Conservation (phyloP, 1,140 invertebrate species). For the Elymnias hypermnestra region DNA sequence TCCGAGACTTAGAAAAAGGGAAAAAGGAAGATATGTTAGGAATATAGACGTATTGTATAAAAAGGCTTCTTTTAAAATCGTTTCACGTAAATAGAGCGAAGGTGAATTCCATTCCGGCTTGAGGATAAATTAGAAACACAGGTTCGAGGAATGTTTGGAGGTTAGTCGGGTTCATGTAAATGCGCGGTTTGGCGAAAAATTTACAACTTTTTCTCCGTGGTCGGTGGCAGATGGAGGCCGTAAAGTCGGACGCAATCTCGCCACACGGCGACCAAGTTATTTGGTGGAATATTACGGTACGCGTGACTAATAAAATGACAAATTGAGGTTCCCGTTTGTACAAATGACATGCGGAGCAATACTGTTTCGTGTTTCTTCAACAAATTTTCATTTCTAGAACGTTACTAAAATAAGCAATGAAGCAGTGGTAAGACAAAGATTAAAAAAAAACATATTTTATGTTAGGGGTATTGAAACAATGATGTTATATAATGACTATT, state of each 20-base stretch:
- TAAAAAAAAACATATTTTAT: no score
- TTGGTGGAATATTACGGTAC: constrained; percentile 66
- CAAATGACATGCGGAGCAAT: constrained; percentile 7
- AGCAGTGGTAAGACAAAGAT: no score
- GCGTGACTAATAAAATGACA: constrained; percentile 72
- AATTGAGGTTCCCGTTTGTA: constrained; percentile 40
- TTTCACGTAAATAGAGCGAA: background rate
- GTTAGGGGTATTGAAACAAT: no score
- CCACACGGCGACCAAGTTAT: constrained; percentile 57
- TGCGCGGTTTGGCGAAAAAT: constrained; percentile 64
- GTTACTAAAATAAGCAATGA: no score
- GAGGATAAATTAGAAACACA: constrained; percentile 3
- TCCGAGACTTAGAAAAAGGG: no score
- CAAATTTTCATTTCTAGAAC: background rate
- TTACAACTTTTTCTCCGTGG: constrained; percentile 67
- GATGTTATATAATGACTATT: no score
- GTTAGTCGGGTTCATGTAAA: constrained; percentile 62
- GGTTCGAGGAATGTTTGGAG: constrained; percentile 18
- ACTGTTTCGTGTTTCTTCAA: constrained; percentile 3
- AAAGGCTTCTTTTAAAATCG: no score
- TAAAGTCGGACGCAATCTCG: constrained; percentile 71
- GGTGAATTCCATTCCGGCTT: background rate
- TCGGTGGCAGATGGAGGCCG: constrained; percentile 49
- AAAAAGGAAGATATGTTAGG: no score
- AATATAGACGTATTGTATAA: no score